Base-by-base conservation (phyloP, 2,888 invertebrate species). In the Seira ritae region DNA sequence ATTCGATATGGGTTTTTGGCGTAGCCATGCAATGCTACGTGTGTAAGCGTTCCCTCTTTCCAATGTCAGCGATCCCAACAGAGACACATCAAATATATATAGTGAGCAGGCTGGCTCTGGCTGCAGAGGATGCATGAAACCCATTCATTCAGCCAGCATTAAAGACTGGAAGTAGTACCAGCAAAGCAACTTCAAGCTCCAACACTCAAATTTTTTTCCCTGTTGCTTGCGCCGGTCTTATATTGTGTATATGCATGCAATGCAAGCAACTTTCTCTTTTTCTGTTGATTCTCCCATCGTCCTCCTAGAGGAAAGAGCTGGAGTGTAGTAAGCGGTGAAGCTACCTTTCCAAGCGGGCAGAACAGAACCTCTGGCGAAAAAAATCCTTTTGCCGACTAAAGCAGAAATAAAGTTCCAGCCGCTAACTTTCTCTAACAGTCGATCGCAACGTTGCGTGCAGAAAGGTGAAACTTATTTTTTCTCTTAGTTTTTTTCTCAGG, bases 401-500 rank as follows among this genome's bases (percentile, higher is more conserved):
- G n/a, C 65, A 23, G 60, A 74, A 73, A 82, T 82, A 82, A 78
- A 78, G 78, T 78, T 83, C 77, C 83, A 83, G 83, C 83, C 83
- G 78, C 74, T 83, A 73, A 66, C 78, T 78, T 83, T 83, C 83
- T 74, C 74, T 8, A 78, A 72, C 83, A 83, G 83, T 83, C 83
- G 83, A 83, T 83, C 83, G 83, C 78, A 74, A 78, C 83, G 76
- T 83, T 78, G 83, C 83, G 83, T 83, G 78, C 83, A 66, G 78
- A 78, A 77, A 83, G 83, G 83, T 78, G 78, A 83, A 82, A 69
- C 60, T 31, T 23, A 15, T 50, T 50, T 50, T 50, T 50, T 50
- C 50, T 50, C 50, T 50, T 12, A n/a, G 17, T n/a, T 50, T n/a
- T n/a, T 50, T 50, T 12, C 50, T 50, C 50, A 50, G 50, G 50